Evolutionary conservation across 2,113 vertebrate genomes (phyloP).

Genomic region (Daphoenositta chrysoptera): DNA sequence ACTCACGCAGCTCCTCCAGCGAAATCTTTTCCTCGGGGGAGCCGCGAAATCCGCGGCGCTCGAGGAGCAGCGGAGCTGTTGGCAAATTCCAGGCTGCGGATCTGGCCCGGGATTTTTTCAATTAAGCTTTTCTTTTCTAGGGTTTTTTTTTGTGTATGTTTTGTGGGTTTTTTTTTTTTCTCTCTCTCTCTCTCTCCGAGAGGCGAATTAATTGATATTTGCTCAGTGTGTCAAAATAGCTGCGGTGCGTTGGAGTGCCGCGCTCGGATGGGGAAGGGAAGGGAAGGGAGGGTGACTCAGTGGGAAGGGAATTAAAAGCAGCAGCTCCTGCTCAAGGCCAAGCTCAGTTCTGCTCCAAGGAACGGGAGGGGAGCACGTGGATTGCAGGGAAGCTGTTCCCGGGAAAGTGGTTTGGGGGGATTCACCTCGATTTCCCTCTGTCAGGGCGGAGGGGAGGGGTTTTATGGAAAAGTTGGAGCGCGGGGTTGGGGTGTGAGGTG

Average conservation of each 20-base stretch:
- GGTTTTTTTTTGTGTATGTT: background rate
- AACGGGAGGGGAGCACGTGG: background rate
- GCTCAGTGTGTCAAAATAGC: constrained; percentile 54
- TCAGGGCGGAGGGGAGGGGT: background rate
- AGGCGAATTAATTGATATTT: constrained; percentile 58
- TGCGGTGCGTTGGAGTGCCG: constrained; percentile 19
- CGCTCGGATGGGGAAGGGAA: background rate
- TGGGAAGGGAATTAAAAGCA: constrained; percentile 37
- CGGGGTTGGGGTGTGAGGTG: accelerated
- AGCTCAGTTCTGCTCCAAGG: background rate
- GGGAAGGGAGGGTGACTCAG: constrained; percentile 16
- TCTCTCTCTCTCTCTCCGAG: background rate
- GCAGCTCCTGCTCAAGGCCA: constrained; percentile 45
- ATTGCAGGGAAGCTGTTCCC: background rate
- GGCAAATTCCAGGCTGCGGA: background rate
- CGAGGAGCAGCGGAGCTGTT: background rate
- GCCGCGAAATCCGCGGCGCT: background rate
- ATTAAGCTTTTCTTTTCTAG: background rate
- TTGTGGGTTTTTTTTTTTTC: background rate
- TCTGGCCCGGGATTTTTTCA: constrained; percentile 3
- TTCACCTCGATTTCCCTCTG: background rate
- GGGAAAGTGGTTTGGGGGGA: background rate
- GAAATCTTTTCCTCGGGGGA: background rate
- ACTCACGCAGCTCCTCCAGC: background rate
- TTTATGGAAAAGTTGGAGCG: accelerated